Percentiles rank a stretch among this genome's conserved stretches.
phyloP scores from a whole-genome alignment of 2,797 vertebrate genomes.

The Thalassophryne amazonica region DNA sequence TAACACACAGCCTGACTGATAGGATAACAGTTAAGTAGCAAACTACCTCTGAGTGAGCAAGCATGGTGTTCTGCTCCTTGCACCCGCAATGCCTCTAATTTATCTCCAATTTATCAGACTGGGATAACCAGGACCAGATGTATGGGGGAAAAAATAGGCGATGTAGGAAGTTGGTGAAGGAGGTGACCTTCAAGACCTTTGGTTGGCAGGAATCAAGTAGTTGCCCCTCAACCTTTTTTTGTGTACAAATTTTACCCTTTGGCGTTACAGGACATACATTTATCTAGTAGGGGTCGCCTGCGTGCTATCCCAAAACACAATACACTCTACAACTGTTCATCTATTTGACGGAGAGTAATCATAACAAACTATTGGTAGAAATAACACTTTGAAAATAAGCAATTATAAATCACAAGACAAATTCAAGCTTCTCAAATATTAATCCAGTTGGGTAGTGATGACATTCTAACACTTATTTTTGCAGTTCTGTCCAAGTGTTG shows the following conservation, averaged over 20 bases:
- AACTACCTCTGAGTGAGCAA: constrained; percentile 7
- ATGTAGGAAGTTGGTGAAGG: constrained; percentile 7
- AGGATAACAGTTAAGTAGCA: constrained; percentile 1
- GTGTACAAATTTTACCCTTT: neutral
- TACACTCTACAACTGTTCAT: neutral
- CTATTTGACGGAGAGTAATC: neutral
- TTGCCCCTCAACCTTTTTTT: neutral
- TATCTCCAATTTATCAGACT: constrained; percentile 31
- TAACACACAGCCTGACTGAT: constrained; percentile 14
- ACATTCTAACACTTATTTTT: neutral
- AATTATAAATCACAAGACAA: neutral
- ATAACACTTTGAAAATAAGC: too few species aligned
- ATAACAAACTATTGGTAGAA: too few species aligned
- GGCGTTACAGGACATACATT: too few species aligned
- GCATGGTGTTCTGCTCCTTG: constrained; percentile 33
- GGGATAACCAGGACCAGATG: constrained; percentile 22
- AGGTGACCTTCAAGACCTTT: constrained; percentile 9
- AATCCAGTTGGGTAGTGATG: neutral
- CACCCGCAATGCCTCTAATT: constrained; percentile 37
- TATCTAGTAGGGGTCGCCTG: too few species aligned
- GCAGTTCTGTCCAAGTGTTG: constrained; percentile 6
- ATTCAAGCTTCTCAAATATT: constrained; percentile 3
- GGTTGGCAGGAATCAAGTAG: constrained; percentile 8
- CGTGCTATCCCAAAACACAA: too few species aligned
- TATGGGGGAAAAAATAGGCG: constrained; percentile 12